These are phyloP conservation scores for Tyria jacobaeae DNA, from an alignment of 2,888 invertebrate genomes.

Conservation along the genomic window DNA sequence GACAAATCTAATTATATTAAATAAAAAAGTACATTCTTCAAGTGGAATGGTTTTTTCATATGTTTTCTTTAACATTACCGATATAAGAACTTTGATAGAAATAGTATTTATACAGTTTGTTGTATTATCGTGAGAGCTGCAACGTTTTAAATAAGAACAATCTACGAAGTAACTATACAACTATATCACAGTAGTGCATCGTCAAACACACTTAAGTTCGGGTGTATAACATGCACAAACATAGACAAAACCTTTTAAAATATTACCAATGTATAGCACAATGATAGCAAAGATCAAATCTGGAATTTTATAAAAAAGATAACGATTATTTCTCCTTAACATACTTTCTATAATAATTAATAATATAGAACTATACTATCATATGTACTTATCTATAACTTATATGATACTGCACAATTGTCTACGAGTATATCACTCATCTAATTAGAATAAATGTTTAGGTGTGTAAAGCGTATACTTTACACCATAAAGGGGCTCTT, in stretches of 20 bases:
- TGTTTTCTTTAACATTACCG: too few species aligned
- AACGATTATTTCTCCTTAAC: not conserved
- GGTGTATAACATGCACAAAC: not conserved
- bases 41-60: not conserved
- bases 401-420: too few species aligned
- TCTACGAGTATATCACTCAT: too few species aligned
- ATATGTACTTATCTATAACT: too few species aligned
- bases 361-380: too few species aligned
- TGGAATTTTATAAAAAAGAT: slow-evolving; percentile 14
- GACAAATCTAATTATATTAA: too few species aligned
- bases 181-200: slow-evolving; percentile 8
- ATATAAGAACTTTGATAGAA: too few species aligned
- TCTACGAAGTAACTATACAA: not conserved
- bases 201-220: not conserved
- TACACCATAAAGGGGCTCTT: too few species aligned
- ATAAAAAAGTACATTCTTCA: not conserved
- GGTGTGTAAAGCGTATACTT: too few species aligned
- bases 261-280: slow-evolving; percentile 11
- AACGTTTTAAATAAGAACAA: not conserved
- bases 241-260: too few species aligned
- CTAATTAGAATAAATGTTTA: too few species aligned
- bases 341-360: not conserved
- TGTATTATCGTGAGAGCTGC: not conserved
- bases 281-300: slow-evolving; percentile 10
- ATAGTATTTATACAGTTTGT: too few species aligned